Evolutionary conservation across 1,140 invertebrate genomes (phyloP), one percentile per base, ranked within the genome.

Genomic region (Gonioctena quinquepunctata): DNA sequence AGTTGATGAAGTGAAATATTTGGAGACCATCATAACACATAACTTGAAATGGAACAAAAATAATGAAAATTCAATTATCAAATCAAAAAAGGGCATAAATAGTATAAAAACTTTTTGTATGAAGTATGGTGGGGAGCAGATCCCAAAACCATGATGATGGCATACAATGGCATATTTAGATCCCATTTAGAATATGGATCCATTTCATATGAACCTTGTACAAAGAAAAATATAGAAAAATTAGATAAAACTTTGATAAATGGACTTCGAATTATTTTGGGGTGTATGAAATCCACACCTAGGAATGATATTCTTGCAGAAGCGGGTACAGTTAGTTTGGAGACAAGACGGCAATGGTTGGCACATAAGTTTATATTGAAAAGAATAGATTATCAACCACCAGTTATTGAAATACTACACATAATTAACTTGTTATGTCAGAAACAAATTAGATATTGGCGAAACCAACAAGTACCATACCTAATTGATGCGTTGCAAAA

Each of bases 121-220:
- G n/a, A 52, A 59, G 52, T 67, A 19, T 57, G 50, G 27, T 67
- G 52, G 65, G 65, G 52, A 18, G 50, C 52, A 16, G 65, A 67
- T 22, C 65, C 52, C 16, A 56, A 67, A 22, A 57, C 56, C 7
- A 19, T 67, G 18, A n/a, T 67, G 18, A 67, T 26, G 23, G 48
- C 21, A 21, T 23, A 13, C 23, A 19, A 64, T 2, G 42, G 18
- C 7, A 21, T 64, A 21, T 21, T 64, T 11, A 23, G 8, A 49
- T 64, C 23, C 18, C 23, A 61, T 18, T 22, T 62, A 42, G 28
- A 62, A n/a, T 62, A 62, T 62, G 60, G 13, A 19, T 33, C 60
- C 7, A 62, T 62, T 13, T 33, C 33, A 16, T 25, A 25, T 33
- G 33, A 62, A 62, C 60, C 25, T 33, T 28, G 18, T 19, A 28